Conservation (phyloP, 2,888 invertebrate species). For the Dysmachus trigonus region DNA sequence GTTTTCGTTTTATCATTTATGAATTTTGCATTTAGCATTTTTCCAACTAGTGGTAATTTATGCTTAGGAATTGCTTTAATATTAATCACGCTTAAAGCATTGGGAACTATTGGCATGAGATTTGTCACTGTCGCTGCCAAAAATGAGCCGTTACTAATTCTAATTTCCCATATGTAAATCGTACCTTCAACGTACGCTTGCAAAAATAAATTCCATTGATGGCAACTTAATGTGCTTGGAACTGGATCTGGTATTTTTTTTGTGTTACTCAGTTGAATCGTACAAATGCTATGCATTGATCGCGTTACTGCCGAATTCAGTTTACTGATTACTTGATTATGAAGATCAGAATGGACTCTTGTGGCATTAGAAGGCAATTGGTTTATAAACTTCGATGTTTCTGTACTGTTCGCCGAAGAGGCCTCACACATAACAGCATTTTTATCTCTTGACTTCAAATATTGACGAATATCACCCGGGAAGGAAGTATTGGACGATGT, state of each 20-base stretch:
- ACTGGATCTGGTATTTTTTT: conserved; percentile 59
- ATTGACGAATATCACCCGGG: background rate
- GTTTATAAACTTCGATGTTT: background rate
- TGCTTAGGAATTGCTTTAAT: conserved; percentile 55
- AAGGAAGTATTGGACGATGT: background rate
- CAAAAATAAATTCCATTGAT: conserved; percentile 50
- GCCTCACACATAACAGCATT: background rate
- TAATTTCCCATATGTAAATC: conserved; percentile 61
- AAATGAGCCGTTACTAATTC: conserved; percentile 52
- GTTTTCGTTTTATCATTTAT: conserved; percentile 52
- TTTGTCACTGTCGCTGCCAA: conserved; percentile 59
- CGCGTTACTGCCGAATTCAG: conserved; percentile 48
- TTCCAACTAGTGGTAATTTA: conserved; percentile 57
- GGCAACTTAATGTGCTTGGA: conserved; percentile 42
- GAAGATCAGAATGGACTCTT: background rate
- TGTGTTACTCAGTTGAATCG: conserved; percentile 59
- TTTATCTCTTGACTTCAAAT: background rate
- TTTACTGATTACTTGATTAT: conserved; percentile 15
- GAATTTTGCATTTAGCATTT: conserved; percentile 56
- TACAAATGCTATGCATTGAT: conserved; percentile 49
- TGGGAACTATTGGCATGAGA: conserved; percentile 59
- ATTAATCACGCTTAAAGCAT: conserved; percentile 59
- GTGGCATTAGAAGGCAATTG: background rate
- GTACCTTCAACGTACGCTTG: conserved; percentile 58
- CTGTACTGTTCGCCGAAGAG: background rate